Evolutionary conservation across 2,113 vertebrate species (phyloP), one percentile per base, ranked within the genome.

Genomic region (Apeltes quadracus): DNA sequence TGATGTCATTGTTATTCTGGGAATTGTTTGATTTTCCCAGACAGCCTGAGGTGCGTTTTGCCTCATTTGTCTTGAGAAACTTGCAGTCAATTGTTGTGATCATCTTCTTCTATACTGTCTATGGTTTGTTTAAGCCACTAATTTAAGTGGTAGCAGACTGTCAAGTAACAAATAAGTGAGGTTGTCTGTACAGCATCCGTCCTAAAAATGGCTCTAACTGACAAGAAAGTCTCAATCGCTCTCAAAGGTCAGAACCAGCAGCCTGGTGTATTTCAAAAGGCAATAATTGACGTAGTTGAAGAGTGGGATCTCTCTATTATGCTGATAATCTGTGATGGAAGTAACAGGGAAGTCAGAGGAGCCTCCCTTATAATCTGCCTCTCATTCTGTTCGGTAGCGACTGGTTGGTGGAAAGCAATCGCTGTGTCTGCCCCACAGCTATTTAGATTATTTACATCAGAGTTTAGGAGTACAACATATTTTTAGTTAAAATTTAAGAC

Each of bases 151-250:
- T 58, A 29, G 68, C 53, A 73, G 72, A 36, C 20, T 58, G 72
- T 64, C 69, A 55, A 63, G 78, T 53, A 69, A 63, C 53, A 56
- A 61, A 71, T 38, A 57, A 68, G 27, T 7, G n/a, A 82, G 86
- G 82, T 91, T 75, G 32, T 10, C 38, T 12, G 69, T 50, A 15
- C 55, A 53, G 53, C 64, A 55, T 69, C 83, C 76, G 84, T 71
- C 75, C 75, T 64, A 75, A 56, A 81, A 83, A 80, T 72, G 32
- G 14, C 63, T 76, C 76, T 91, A 87, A 92, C 82, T 88, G 84
- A 90, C 77, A 78, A 80, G 76, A 85, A 83, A 81, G 70, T 54
- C 53, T 83, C 68, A 84, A 68, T 69, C 64, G 87, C 69, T 76
- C 69, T 74, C 20, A 36, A 75, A 87, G 85, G 74, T 66, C 62